phyloP scores from a whole-genome alignment of 2,797 vertebrate genomes.

The Pangasius krempfi region DNA sequence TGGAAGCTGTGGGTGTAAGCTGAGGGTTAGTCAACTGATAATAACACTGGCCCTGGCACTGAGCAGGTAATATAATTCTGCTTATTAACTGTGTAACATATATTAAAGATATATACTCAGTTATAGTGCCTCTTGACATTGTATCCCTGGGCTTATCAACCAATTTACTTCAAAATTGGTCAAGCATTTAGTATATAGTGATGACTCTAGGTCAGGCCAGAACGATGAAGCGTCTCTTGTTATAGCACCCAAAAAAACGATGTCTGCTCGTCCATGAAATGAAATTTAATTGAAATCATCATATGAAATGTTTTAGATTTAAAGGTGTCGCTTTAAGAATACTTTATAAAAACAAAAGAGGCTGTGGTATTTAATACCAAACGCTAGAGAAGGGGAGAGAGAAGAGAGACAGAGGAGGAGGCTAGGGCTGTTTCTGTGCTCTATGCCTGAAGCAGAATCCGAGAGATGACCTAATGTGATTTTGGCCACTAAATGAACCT shows the following conservation, averaged over 20 bases:
- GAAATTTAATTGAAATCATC: slow-evolving; percentile 27
- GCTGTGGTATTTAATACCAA: not conserved
- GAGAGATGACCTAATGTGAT: slow-evolving; percentile 48
- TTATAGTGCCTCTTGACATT: not conserved
- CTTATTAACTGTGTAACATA: not conserved
- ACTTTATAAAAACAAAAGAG: slow-evolving; percentile 24
- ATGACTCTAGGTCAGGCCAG: not conserved
- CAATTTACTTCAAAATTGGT: not conserved
- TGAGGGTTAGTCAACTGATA: not conserved
- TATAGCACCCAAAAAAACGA: slow-evolving; percentile 18
- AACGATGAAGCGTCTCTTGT: not conserved
- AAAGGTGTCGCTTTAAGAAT: slow-evolving; percentile 3
- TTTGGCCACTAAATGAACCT: slow-evolving; percentile 53
- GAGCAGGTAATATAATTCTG: not conserved
- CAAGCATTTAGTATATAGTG: not conserved
- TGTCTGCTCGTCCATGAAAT: slow-evolving; percentile 38
- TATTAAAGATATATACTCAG: not conserved
- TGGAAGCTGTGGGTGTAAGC: not conserved
- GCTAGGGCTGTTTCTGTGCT: not conserved
- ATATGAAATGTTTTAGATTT: slow-evolving; percentile 30
- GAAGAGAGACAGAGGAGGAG: not conserved
- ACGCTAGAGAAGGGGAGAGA: not conserved
- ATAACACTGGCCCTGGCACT: not conserved
- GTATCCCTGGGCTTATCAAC: not conserved
- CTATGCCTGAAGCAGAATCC: slow-evolving; percentile 28